Conservation (phyloP, 2,888 invertebrate species). For the Nephrocerus scutellatus region DNA sequence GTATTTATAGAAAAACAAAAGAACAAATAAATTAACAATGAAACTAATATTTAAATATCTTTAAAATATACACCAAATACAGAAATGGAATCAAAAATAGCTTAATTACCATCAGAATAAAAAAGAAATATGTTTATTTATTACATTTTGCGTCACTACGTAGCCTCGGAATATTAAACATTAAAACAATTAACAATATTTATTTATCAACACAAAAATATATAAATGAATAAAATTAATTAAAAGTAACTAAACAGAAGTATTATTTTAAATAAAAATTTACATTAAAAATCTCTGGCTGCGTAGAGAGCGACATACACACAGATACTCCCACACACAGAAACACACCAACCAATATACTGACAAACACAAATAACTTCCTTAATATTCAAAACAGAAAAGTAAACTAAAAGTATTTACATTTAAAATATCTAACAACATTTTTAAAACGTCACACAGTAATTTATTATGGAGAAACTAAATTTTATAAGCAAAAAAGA, state of each 20-base stretch:
- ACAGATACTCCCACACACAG: conserved; percentile 4
- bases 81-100: conserved; percentile 20
- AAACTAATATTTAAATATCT: conserved; percentile 11
- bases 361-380: conserved; percentile 6
- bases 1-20: conserved; percentile 17
- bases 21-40: conserved; percentile 8
- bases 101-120: too few relatives aligned
- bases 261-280: conserved; percentile 10
- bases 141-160: too few relatives aligned
- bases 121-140: too few relatives aligned
- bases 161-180: too few relatives aligned
- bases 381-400: conserved; percentile 4
- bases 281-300: too few relatives aligned
- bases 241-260: conserved; percentile 10
- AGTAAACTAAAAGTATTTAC: neutral
- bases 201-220: conserved; percentile 6
- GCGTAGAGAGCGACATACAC: conserved; percentile 1
- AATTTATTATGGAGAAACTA: too few relatives aligned
- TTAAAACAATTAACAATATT: too few relatives aligned
- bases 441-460: too few relatives aligned
- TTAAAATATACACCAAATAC: too few relatives aligned
- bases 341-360: conserved; percentile 18
- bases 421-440: conserved; percentile 6
- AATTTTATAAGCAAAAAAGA: conserved; percentile 14
- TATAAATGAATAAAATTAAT: conserved; percentile 2